Evolutionary conservation across 2,113 vertebrate species (phyloP).

Genomic region (Lota lota): DNA sequence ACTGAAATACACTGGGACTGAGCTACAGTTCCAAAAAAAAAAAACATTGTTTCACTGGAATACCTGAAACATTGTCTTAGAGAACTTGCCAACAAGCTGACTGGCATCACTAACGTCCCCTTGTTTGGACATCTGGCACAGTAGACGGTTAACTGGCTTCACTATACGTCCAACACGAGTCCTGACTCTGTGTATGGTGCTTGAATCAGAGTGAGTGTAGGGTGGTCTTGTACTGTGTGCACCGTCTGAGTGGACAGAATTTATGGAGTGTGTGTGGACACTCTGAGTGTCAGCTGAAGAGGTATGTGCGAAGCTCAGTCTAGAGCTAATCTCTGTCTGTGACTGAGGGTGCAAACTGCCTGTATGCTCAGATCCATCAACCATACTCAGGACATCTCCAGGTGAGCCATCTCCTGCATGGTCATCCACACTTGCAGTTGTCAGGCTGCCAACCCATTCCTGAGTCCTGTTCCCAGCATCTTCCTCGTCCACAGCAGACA

Average conservation of each 20-base stretch:
- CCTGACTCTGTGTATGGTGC: background rate
- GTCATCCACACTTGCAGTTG: background rate
- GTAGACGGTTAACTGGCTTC: slow-evolving; percentile 15
- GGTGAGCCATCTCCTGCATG: background rate
- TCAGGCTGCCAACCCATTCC: slow-evolving; percentile 1
- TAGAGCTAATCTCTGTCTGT: background rate
- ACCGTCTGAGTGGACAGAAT: background rate
- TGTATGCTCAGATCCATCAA: background rate
- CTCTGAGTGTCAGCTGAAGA: slow-evolving; percentile 4
- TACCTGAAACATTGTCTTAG: slow-evolving; percentile 10
- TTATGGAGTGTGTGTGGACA: background rate
- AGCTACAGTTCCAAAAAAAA: background rate
- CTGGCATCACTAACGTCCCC: background rate
- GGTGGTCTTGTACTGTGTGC: background rate
- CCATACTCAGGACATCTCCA: background rate
- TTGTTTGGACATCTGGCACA: slow-evolving; percentile 4
- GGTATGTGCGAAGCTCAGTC: background rate
- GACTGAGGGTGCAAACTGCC: slow-evolving; percentile 1
- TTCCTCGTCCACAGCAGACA: background rate
- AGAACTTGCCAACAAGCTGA: background rate
- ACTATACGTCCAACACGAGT: slow-evolving; percentile 8
- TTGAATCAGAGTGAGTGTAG: background rate
- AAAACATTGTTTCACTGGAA: background rate
- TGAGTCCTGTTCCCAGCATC: slow-evolving; percentile 1
- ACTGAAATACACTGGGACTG: background rate